Percentiles rank a stretch among this genome's conserved stretches.
Conservation (phyloP, 2,797 vertebrate species). For the Lacerta bilineata region DNA sequence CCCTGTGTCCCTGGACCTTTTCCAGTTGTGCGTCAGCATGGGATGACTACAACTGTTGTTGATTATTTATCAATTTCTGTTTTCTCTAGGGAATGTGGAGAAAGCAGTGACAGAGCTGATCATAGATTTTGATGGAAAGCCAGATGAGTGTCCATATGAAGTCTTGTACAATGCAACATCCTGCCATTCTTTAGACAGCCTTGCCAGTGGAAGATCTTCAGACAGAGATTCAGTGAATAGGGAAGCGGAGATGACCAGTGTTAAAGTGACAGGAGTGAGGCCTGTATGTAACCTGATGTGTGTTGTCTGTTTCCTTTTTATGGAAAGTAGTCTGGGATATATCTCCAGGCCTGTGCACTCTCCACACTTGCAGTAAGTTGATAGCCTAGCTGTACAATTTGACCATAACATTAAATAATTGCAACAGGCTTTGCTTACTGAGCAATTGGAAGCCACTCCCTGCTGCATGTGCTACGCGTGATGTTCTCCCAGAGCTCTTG, state of each 20-base stretch:
- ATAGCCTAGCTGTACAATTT: slow-evolving; percentile 18
- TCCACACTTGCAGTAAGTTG: slow-evolving; percentile 12
- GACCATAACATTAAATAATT: slow-evolving; percentile 20
- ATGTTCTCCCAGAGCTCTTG: rapidly evolving
- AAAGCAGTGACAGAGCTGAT: slow-evolving; percentile 87
- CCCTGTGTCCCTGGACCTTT: background rate
- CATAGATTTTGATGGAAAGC: slow-evolving; percentile 83
- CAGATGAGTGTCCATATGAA: slow-evolving; percentile 93
- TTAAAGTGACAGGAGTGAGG: slow-evolving; percentile 75
- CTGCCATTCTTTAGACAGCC: slow-evolving; percentile 95
- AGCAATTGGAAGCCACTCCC: background rate
- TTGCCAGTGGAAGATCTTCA: slow-evolving; percentile 92
- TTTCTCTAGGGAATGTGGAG: slow-evolving; percentile 84
- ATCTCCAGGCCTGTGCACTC: slow-evolving; percentile 11
- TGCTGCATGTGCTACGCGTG: background rate
- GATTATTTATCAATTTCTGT: background rate
- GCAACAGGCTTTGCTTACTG: background rate
- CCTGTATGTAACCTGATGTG: slow-evolving; percentile 72
- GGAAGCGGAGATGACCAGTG: slow-evolving; percentile 74
- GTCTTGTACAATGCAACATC: slow-evolving; percentile 93
- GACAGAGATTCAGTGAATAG: slow-evolving; percentile 89
- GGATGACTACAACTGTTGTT: background rate
- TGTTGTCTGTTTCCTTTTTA: slow-evolving; percentile 31
- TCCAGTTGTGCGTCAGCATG: background rate
- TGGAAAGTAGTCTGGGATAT: slow-evolving; percentile 25